A percentile compares a stretch with the other conserved stretches of the same genome.
These are phyloP conservation scores for Nemotelus pantherinus DNA, from an alignment of 2,888 invertebrate genomes.

Conservation along the genomic window DNA sequence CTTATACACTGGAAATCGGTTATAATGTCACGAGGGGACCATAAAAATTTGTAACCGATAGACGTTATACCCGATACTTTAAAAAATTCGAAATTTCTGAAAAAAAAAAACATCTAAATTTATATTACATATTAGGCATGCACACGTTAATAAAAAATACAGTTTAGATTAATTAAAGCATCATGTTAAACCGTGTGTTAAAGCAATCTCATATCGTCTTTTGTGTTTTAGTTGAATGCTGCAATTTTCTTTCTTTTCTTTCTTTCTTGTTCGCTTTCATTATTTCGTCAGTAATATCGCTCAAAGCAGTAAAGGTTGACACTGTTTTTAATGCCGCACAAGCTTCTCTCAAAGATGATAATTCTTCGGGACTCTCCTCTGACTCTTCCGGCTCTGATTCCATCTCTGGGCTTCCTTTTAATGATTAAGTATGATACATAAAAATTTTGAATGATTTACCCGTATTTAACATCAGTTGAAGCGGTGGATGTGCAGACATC, in stretches of 20 bases:
- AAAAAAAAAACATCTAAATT: background rate
- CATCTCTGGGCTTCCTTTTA: background rate
- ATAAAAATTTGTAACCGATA: background rate
- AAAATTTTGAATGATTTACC: too few relatives aligned
- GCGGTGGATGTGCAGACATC: background rate
- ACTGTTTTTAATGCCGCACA: slow-evolving; percentile 10
- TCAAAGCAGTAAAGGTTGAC: background rate
- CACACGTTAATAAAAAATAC: too few relatives aligned
- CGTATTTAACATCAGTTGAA: too few relatives aligned
- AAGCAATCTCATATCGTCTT: slow-evolving; percentile 10
- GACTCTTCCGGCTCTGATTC: slow-evolving; percentile 16
- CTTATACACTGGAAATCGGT: background rate
- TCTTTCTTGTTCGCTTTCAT: slow-evolving; percentile 2
- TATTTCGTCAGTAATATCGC: background rate
- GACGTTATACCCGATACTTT: background rate
- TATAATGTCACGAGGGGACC: background rate
- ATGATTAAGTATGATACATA: too few relatives aligned
- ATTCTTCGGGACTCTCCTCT: background rate
- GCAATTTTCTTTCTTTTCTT: background rate
- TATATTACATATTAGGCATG: background rate
- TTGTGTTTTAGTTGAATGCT: background rate
- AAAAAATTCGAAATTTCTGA: background rate
- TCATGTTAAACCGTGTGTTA: background rate
- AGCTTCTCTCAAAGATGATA: slow-evolving; percentile 5
- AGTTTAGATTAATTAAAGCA: background rate